Conservation (phyloP, 1,140 invertebrate species). For the Hydropsyche tenuis region DNA sequence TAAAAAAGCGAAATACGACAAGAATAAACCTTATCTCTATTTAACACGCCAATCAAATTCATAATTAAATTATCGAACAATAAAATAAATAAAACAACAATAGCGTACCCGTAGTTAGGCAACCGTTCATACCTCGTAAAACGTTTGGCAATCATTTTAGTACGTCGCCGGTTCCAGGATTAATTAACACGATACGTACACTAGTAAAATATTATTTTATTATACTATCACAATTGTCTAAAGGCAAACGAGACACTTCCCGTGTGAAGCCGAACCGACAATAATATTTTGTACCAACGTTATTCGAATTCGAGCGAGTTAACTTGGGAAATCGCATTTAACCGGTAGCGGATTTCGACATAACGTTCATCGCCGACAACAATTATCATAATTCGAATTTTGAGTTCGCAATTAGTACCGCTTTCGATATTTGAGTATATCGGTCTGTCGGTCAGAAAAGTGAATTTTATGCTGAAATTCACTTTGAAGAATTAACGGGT, state of each 20-base stretch:
- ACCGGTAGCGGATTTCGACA: not conserved
- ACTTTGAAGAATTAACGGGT: too few species aligned
- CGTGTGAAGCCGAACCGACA: slow-evolving; percentile 7
- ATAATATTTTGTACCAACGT: not conserved
- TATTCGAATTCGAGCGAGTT: not conserved
- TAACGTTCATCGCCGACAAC: not conserved
- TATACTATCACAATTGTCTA: not conserved
- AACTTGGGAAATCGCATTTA: not conserved
- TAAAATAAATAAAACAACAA: too few species aligned
- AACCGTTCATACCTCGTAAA: not conserved
- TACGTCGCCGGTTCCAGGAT: not conserved
- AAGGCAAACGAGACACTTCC: slow-evolving; percentile 1
- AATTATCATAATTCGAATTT: not conserved
- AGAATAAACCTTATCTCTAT: too few species aligned
- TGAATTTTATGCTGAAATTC: too few species aligned
- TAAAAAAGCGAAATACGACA: too few species aligned
- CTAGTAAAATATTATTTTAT: not conserved
- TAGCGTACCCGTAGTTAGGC: not conserved
- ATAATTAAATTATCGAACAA: too few species aligned
- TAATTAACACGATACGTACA: not conserved
- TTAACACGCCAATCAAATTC: too few species aligned
- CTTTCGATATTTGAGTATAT: too few species aligned
- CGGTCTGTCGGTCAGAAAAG: too few species aligned
- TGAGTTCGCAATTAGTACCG: too few species aligned
- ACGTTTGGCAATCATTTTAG: too few species aligned